Percentiles rank a stretch among this genome's conserved stretches.
Conservation (phyloP, 2,888 invertebrate genomes). For the Dynastes grantii region DNA sequence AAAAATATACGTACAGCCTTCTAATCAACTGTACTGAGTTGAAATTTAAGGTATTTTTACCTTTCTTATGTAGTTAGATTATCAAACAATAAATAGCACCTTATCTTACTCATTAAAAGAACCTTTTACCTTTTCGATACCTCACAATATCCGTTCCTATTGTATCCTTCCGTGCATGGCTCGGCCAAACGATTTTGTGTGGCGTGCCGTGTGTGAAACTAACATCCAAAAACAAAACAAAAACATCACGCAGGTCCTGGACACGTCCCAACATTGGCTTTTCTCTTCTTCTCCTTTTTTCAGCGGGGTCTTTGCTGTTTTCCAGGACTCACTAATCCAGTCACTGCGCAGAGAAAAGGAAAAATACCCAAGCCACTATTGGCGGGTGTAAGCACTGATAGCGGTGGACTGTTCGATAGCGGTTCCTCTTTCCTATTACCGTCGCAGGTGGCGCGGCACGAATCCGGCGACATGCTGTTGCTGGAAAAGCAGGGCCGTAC, state of each 20-base stretch:
- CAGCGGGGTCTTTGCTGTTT: conserved; percentile 90
- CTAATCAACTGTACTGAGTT: not conserved
- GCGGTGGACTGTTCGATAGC: conserved; percentile 58
- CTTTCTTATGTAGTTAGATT: no score
- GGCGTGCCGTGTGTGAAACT: conserved; percentile 70
- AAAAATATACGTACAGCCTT: not conserved
- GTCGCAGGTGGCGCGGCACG: conserved; percentile 68
- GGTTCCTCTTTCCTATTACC: conserved; percentile 61
- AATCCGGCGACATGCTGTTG: conserved; percentile 80
- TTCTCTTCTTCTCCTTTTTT: conserved; percentile 75
- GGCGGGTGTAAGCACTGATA: conserved; percentile 75
- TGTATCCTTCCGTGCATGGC: conserved; percentile 46
- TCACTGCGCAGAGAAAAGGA: conserved; percentile 83
- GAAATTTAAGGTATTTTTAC: not conserved
- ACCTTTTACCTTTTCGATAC: not conserved
- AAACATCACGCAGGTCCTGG: conserved; percentile 68
- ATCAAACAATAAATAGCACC: no score
- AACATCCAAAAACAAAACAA: conserved; percentile 61
- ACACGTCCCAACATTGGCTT: conserved; percentile 70
- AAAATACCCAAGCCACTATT: conserved; percentile 83
- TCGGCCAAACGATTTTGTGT: conserved; percentile 63
- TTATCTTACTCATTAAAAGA: not conserved
- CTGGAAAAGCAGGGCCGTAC: conserved; percentile 85
- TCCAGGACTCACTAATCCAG: conserved; percentile 86
- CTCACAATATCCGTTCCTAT: not conserved